phyloP scores from a whole-genome alignment of 30 jellyfish, hydroid and myxozoan genomes.

The Mastigias papua region DNA sequence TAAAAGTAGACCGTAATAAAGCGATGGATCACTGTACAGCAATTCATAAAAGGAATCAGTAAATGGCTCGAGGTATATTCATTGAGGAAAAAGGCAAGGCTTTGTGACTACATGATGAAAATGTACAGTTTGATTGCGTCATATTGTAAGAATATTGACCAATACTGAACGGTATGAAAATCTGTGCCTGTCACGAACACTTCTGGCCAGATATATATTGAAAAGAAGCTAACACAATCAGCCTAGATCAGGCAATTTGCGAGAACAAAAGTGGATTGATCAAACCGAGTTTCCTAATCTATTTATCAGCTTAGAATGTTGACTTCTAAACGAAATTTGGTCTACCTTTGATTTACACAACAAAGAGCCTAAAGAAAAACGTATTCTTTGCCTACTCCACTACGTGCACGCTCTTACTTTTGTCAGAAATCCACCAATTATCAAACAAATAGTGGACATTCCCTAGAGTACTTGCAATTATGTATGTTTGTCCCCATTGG shows the following conservation, averaged over 20 bases:
- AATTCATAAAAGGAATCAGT: no score
- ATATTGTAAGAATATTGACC: background rate
- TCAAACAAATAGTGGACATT: background rate
- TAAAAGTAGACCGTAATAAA: no score
- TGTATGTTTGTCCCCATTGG: background rate
- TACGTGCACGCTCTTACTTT: background rate
- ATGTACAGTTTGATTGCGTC: background rate
- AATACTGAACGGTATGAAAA: background rate
- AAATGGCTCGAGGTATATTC: no score
- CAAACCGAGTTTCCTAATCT: background rate
- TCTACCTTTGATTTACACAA: background rate
- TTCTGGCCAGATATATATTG: background rate
- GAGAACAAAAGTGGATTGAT: background rate
- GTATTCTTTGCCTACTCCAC: background rate
- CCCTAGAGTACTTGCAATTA: background rate
- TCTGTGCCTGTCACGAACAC: background rate
- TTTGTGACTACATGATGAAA: no score
- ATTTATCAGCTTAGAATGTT: background rate
- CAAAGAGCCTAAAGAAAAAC: background rate
- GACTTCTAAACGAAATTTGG: background rate
- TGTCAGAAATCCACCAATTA: background rate
- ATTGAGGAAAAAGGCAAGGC: no score
- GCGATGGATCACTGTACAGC: no score
- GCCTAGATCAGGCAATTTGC: background rate
- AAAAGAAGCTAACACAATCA: background rate